A percentile compares a stretch with the other conserved stretches of the same genome.
These are phyloP conservation scores for Silurus asotus DNA, from an alignment of 2,113 vertebrate species.

Conservation along the genomic window DNA sequence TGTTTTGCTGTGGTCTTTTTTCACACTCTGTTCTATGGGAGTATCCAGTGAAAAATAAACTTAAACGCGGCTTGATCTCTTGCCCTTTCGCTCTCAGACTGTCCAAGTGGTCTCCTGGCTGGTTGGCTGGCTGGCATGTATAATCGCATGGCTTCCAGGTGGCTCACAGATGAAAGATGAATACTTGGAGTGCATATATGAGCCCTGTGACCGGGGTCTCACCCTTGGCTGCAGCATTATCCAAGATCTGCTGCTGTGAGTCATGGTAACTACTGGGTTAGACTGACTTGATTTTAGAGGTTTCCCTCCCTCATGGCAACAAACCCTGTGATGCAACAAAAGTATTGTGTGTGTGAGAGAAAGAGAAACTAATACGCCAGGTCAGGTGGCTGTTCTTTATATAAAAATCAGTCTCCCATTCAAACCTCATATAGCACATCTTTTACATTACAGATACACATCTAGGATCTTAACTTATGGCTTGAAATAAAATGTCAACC, in stretches of 20 bases:
- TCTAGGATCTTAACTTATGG: not conserved
- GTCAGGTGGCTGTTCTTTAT: not conserved
- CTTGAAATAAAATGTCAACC: not conserved
- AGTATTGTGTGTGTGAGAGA: not conserved
- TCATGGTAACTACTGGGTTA: not conserved
- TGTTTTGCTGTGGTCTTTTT: not conserved
- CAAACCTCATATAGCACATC: not conserved
- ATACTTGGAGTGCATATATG: not conserved
- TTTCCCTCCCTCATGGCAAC: not conserved
- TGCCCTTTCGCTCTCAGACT: not conserved
- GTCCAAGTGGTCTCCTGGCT: not conserved
- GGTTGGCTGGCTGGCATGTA: not conserved
- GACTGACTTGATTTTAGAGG: constrained; percentile 12
- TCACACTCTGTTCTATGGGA: not conserved
- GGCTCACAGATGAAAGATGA: constrained; percentile 5
- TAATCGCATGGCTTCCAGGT: not conserved
- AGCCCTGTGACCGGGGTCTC: not conserved
- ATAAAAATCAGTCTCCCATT: not conserved
- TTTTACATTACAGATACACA: not conserved
- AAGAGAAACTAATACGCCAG: not conserved
- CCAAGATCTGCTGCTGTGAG: constrained; percentile 2
- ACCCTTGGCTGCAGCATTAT: not conserved
- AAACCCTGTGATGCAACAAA: not conserved
- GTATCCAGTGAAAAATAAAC: not conserved
- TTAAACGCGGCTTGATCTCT: not conserved